Evolutionary conservation across 2,797 vertebrate species (phyloP), one percentile per base, ranked within the genome.

Genomic region (Sebastes cheni): DNA sequence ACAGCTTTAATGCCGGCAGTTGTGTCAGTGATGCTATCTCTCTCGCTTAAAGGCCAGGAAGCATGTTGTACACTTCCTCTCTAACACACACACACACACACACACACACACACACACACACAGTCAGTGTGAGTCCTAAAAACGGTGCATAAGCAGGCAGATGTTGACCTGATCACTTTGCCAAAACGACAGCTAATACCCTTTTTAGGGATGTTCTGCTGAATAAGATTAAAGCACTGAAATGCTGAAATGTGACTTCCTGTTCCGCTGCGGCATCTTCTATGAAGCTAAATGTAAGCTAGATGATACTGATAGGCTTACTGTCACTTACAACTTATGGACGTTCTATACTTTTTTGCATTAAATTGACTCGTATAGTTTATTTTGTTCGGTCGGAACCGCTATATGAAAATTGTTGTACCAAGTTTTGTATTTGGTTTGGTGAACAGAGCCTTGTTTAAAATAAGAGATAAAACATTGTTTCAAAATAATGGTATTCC

Each of bases 11-110:
- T 50, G 39, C 59, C 6, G 3, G 30, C 70, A 42, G 25, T 68
- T 58, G 46, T 39, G 64, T 60, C 32, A 23, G 29, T 60, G 80
- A 81, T 78, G 22, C 20, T 34, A 72, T 84, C 80, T 62, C 8
- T 71, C 12, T 71, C 16, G 50, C 42, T 75, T 50, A 65, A 84
- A 81, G 39, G 69, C 32, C 70, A 72, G 68, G 56, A 77, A 76
- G 23, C 54, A 25, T 50, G 46, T 50, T 50, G 18, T 20, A 50
- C 18, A 18, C 46, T 50, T 50, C 46, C 46, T 50, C 46, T 50
- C 18, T 50, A 50, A 50, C 42, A 20, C 29, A 32, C 14, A 23
- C 13, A 27, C 23, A 22, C 11, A 46, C 25, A 59, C 16, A 11
- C 42, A 20, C 11, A 18, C 11, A 18, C 11, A 46, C 20, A 46